Conservation (phyloP, 2,113 vertebrate species). For the Brachionichthys hirsutus region DNA sequence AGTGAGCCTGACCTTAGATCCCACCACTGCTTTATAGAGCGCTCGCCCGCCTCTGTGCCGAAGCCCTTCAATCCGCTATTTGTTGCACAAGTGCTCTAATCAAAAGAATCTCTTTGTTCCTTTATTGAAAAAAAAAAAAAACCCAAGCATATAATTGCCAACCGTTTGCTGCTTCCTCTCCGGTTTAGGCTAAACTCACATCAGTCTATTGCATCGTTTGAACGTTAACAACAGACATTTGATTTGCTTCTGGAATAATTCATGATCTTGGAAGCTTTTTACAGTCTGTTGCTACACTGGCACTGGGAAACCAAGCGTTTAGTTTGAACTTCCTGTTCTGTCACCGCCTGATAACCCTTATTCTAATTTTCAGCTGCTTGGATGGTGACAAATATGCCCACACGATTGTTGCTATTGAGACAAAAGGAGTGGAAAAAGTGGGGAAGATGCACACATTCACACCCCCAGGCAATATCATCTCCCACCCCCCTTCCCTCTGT, state of each 20-base stretch:
- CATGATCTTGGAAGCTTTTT: conserved; percentile 19
- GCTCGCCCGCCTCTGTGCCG: no score
- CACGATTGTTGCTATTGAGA: neutral
- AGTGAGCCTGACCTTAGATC: no score
- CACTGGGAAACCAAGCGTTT: no score
- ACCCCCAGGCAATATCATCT: neutral
- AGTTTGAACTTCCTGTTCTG: neutral
- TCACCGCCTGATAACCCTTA: neutral
- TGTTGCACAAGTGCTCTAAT: no score
- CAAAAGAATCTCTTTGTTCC: neutral
- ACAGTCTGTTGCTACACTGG: conserved; percentile 1
- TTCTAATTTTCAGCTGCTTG: neutral
- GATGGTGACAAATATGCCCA: no score
- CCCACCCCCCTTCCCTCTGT: no score
- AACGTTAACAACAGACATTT: conserved; percentile 21
- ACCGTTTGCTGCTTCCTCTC: neutral
- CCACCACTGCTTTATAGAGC: no score
- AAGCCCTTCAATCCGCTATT: no score
- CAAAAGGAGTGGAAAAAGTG: neutral
- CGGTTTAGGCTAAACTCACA: conserved; percentile 24
- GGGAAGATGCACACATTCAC: neutral
- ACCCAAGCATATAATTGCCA: no score
- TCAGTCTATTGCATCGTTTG: conserved; percentile 9
- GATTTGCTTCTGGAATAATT: conserved; percentile 41
- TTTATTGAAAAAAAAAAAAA: no score